phyloP scores from a whole-genome alignment of 2,797 vertebrate species.

The Heliangelus exortis region DNA sequence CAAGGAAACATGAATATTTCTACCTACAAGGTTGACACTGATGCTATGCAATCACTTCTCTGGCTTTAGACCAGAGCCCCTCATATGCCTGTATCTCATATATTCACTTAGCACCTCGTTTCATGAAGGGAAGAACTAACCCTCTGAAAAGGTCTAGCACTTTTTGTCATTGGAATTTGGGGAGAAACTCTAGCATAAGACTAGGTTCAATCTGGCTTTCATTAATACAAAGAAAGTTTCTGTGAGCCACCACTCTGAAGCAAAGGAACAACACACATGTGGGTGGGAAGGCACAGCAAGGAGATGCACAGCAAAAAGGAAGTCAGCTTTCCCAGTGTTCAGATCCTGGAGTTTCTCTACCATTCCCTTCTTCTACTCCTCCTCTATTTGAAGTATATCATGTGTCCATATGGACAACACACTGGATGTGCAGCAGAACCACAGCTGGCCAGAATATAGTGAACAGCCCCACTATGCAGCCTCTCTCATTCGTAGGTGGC shows the following conservation, averaged over 20 bases:
- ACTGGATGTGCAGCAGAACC: not conserved
- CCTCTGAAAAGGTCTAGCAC: not conserved
- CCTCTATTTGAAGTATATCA: not conserved
- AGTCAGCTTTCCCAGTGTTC: accelerated
- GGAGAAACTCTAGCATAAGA: not conserved
- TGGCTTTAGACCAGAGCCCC: not conserved
- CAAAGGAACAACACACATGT: accelerated
- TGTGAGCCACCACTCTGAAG: not conserved
- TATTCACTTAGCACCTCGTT: not conserved
- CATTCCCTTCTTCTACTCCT: not conserved
- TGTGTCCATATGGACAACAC: not conserved
- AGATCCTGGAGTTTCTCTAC: not conserved
- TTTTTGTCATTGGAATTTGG: not conserved
- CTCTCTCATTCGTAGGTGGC: not conserved
- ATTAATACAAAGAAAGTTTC: not conserved
- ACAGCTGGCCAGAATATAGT: not conserved
- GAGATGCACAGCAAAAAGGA: not conserved
- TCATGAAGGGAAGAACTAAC: not conserved
- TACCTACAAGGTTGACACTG: not conserved
- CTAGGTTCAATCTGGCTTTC: not conserved
- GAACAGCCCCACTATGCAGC: not conserved
- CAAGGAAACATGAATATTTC: not conserved
- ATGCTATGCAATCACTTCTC: not conserved
- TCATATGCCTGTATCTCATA: not conserved
- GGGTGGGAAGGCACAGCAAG: accelerated